Percentiles rank a stretch among this genome's conserved stretches.
Conservation (phyloP, 2,888 invertebrate genomes). For the Pristionchus exspectatus region DNA sequence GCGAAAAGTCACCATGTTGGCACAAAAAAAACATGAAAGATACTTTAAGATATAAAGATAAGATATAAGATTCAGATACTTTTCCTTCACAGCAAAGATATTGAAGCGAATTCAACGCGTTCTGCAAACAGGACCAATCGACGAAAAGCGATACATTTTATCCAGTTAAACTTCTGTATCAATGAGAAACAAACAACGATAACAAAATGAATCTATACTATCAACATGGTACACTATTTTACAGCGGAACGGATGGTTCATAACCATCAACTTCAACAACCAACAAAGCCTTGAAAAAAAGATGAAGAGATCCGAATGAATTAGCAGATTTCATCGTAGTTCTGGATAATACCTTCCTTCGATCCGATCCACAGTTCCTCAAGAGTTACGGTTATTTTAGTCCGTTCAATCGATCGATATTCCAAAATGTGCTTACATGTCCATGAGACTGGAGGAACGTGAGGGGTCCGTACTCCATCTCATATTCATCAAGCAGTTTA, state of each 20-base stretch:
- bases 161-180: not conserved
- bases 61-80: too few species aligned
- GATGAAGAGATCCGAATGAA: not conserved
- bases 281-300: not conserved
- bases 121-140: too few species aligned
- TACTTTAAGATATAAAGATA: too few species aligned
- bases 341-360: constrained; percentile 6
- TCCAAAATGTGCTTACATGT: not conserved
- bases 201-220: not conserved
- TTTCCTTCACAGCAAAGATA: too few species aligned
- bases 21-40: too few species aligned
- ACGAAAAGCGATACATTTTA: not conserved
- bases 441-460: not conserved
- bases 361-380: constrained; percentile 7
- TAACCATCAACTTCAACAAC: not conserved
- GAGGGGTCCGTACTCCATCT: constrained; percentile 2
- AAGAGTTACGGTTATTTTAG: not conserved
- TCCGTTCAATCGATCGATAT: not conserved
- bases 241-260: too few species aligned
- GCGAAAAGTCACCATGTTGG: too few species aligned
- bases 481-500: not conserved
- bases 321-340: constrained; percentile 30
- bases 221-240: not conserved
- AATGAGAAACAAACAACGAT: not conserved
- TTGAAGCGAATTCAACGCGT: too few species aligned